Conservation (phyloP, 2,888 invertebrate genomes). For the Harpagoxenus sublaevis region DNA sequence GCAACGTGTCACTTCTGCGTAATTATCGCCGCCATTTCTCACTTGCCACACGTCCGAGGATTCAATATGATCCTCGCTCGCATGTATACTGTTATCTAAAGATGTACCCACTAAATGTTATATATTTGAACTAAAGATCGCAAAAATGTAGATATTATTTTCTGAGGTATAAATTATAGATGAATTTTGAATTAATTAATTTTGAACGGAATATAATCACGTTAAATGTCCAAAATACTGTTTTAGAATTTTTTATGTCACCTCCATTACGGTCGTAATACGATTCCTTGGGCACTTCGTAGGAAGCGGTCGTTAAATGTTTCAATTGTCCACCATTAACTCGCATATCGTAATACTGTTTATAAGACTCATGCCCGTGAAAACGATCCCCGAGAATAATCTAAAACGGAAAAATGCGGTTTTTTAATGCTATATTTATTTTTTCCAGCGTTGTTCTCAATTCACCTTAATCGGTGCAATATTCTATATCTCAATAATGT, state of each 20-base stretch:
- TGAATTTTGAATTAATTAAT: not conserved
- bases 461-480: not conserved
- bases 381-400: not conserved
- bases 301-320: not conserved
- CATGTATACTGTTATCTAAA: too few relatives aligned
- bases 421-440: not conserved
- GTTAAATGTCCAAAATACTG: not conserved
- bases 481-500: not conserved
- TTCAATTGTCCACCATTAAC: not conserved
- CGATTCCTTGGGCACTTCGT: not conserved
- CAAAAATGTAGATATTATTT: not conserved
- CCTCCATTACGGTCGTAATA: not conserved
- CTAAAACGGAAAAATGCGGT: not conserved
- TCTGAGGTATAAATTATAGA: not conserved
- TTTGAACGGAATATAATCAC: not conserved
- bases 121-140: not conserved
- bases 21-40: too few relatives aligned
- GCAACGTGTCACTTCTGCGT: not conserved
- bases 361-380: constrained; percentile 3
- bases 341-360: not conserved
- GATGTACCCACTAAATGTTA: not conserved
- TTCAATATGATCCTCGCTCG: too few relatives aligned
- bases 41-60: too few relatives aligned
- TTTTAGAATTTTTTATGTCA: not conserved
- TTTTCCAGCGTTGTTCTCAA: not conserved